Evolutionary conservation across 2,113 vertebrate genomes (phyloP).

Genomic region (Nothobranchius kuhntae): DNA sequence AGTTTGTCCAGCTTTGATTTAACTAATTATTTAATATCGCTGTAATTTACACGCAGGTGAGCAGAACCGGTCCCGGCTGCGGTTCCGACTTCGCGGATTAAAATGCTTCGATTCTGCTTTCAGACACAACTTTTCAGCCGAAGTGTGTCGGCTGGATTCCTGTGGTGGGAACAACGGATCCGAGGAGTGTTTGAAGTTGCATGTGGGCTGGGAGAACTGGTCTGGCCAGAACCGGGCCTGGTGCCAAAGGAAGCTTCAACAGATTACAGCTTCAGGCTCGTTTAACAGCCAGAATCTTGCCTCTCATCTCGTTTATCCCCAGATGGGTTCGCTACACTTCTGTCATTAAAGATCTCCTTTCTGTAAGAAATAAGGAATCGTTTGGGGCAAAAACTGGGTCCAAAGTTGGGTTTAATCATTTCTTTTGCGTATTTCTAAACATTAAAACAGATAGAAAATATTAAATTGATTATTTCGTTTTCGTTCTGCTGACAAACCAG

Average conservation of each 20-base stretch:
- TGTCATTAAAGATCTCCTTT: too few relatives aligned
- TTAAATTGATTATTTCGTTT: too few relatives aligned
- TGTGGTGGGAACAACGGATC: slow-evolving; percentile 24
- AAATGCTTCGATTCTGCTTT: not conserved
- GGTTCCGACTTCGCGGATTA: not conserved
- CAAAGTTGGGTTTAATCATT: too few relatives aligned
- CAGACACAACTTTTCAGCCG: not conserved
- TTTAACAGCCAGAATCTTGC: not conserved
- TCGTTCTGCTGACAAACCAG: too few relatives aligned
- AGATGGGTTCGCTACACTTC: too few relatives aligned
- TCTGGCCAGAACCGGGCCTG: slow-evolving; percentile 14
- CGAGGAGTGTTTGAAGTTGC: not conserved
- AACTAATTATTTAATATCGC: too few relatives aligned
- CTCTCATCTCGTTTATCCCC: too few relatives aligned
- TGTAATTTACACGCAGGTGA: not conserved
- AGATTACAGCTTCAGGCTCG: not conserved
- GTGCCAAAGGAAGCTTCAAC: not conserved
- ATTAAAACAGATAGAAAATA: too few relatives aligned
- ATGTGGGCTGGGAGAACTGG: slow-evolving; percentile 27
- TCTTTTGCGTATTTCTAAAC: too few relatives aligned
- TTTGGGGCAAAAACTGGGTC: too few relatives aligned
- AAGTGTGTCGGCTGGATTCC: slow-evolving; percentile 3
- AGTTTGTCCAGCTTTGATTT: too few relatives aligned
- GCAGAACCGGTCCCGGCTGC: not conserved
- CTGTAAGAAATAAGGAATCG: too few relatives aligned